phyloP scores from a whole-genome alignment of 2,113 vertebrate species.

The Vulpes ferrilata region DNA sequence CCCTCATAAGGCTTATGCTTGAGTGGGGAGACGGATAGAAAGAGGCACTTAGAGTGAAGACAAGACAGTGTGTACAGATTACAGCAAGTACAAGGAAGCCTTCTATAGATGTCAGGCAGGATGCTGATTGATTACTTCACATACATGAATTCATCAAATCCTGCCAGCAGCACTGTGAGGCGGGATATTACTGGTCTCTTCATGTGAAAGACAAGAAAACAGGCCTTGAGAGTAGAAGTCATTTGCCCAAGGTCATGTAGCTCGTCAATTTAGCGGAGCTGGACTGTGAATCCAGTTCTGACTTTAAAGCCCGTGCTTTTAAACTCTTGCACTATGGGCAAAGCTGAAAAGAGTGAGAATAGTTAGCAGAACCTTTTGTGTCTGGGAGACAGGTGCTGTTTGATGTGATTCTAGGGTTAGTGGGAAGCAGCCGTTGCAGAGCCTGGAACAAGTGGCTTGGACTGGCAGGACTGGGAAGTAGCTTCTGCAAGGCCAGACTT shows the following conservation, averaged over 20 bases:
- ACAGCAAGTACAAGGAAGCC: not conserved
- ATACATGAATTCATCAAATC: not conserved
- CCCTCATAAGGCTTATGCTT: not conserved
- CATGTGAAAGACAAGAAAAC: not conserved
- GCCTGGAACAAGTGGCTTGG: not conserved
- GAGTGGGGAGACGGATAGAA: not conserved
- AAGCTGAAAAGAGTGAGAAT: not conserved
- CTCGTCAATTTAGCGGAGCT: not conserved
- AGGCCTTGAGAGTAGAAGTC: not conserved
- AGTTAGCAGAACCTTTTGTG: not conserved
- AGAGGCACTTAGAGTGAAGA: not conserved
- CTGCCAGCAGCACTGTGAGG: not conserved
- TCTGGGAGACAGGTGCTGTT: not conserved
- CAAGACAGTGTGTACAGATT: not conserved
- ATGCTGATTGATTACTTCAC: not conserved
- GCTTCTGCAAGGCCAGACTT: not conserved
- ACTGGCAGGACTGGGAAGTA: not conserved
- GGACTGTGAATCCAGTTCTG: not conserved
- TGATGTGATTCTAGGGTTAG: not conserved
- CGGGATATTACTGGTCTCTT: not conserved
- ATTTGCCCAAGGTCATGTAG: constrained; percentile 5
- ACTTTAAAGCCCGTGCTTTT: not conserved
- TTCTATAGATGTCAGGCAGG: not conserved
- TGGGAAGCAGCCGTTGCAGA: not conserved
- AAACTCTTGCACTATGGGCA: not conserved